A percentile compares a stretch with the other conserved stretches of the same genome.
These are phyloP conservation scores for Apocrypta bakeri DNA, from an alignment of 1,140 invertebrate genomes.

Conservation along the genomic window DNA sequence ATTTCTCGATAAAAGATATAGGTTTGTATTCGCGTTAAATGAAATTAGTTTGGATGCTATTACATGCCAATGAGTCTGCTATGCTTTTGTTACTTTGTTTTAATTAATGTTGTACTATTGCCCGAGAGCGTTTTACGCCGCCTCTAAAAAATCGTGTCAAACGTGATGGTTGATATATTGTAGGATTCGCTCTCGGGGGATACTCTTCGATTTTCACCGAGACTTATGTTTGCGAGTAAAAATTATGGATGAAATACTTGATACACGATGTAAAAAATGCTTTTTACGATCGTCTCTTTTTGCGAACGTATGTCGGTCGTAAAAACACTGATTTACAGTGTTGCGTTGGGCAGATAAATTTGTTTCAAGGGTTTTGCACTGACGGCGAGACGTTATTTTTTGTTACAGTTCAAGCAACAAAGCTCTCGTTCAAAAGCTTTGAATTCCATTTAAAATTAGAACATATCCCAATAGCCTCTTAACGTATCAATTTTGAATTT, in stretches of 20 bases:
- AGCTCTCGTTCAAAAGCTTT: not conserved
- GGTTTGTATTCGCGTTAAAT: no score
- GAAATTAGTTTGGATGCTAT: no score
- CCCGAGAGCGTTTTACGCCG: no score
- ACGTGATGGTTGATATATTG: no score
- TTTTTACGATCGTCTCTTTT: slow-evolving; percentile 18
- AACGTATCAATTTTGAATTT: no score
- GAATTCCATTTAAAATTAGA: not conserved
- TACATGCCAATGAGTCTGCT: no score
- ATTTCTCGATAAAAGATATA: no score
- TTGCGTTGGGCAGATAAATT: slow-evolving; percentile 27
- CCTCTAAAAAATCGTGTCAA: no score
- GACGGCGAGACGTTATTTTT: not conserved
- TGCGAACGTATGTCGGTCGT: slow-evolving; percentile 14
- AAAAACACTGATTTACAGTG: slow-evolving; percentile 33
- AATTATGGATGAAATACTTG: slow-evolving; percentile 16
- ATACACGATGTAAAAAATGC: slow-evolving; percentile 4
- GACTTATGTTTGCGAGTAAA: not conserved
- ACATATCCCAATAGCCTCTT: not conserved
- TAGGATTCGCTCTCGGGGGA: no score
- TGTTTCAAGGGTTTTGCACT: not conserved
- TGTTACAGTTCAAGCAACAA: not conserved
- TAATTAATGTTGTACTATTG: no score
- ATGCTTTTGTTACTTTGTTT: no score
- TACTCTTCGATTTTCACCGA: no score